Evolutionary conservation across 2,888 invertebrate species (phyloP).

Genomic region (Drosophila mayaguana): DNA sequence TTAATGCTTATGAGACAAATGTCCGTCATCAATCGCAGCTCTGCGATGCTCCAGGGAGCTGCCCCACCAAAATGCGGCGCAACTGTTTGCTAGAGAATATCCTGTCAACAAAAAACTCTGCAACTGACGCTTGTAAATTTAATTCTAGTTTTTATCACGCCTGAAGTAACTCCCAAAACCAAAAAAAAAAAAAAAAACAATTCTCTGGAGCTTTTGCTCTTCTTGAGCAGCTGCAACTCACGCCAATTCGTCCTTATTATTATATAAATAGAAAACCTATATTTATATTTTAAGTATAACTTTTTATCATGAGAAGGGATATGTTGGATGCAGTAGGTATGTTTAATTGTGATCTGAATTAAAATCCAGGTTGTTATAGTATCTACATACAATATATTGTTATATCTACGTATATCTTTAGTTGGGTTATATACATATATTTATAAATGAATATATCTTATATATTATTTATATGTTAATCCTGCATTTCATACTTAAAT

Average conservation of each 20-base stretch:
- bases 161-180: conserved; percentile 23
- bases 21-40: conserved; percentile 69
- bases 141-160: conserved; percentile 29
- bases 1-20: conserved; percentile 79
- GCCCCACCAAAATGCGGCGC: conserved; percentile 10
- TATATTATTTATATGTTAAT: too few species aligned
- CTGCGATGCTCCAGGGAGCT: conserved; percentile 37
- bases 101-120: conserved; percentile 52
- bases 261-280: background rate
- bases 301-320: background rate
- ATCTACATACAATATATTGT: too few species aligned
- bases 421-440: too few species aligned
- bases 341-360: background rate
- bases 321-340: too few species aligned
- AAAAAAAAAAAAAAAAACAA: conserved; percentile 4
- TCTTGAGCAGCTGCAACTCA: conserved; percentile 15
- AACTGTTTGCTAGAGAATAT: conserved; percentile 26
- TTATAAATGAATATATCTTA: too few species aligned
- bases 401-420: too few species aligned
- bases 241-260: background rate
- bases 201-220: conserved; percentile 59
- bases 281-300: background rate
- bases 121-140: conserved; percentile 58
- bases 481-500: too few species aligned
- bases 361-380: background rate